These are phyloP conservation scores for Microtus montanus DNA, from an alignment of 2,113 vertebrate genomes.

Conservation along the genomic window DNA sequence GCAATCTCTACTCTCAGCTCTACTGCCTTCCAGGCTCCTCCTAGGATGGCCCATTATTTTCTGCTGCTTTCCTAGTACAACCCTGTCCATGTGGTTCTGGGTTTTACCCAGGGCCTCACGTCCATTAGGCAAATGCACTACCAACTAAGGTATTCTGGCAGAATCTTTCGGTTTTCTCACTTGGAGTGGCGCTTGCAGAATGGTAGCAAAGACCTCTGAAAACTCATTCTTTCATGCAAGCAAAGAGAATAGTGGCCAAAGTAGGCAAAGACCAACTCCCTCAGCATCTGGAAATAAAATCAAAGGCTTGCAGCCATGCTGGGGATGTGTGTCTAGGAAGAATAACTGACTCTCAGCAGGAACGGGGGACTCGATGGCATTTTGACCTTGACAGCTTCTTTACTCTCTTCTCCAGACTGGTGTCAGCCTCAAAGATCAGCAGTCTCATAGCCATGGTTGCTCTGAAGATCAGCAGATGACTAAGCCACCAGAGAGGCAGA, in stretches of 20 bases:
- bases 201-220: not conserved
- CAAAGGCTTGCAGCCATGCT: not conserved
- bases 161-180: not conserved
- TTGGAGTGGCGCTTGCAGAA: not conserved
- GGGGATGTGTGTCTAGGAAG: not conserved
- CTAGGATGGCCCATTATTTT: not conserved
- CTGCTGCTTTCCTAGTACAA: not conserved
- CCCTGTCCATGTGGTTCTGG: too few species aligned
- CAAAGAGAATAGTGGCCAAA: slow-evolving; percentile 15
- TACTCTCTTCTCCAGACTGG: not conserved
- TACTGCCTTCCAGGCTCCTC: not conserved
- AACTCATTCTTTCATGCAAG: not conserved
- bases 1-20: not conserved
- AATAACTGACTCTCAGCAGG: not conserved
- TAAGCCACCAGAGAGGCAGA: not conserved
- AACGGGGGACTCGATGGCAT: not conserved
- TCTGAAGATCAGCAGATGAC: not conserved
- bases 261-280: not conserved
- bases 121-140: not conserved
- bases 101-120: not conserved
- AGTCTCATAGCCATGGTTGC: not conserved
- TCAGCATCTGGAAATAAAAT: slow-evolving; percentile 31
- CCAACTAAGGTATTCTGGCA: not conserved
- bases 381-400: slow-evolving; percentile 15
- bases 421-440: not conserved